phyloP scores from a whole-genome alignment of 2,113 vertebrate genomes.

The Calcarius ornatus region DNA sequence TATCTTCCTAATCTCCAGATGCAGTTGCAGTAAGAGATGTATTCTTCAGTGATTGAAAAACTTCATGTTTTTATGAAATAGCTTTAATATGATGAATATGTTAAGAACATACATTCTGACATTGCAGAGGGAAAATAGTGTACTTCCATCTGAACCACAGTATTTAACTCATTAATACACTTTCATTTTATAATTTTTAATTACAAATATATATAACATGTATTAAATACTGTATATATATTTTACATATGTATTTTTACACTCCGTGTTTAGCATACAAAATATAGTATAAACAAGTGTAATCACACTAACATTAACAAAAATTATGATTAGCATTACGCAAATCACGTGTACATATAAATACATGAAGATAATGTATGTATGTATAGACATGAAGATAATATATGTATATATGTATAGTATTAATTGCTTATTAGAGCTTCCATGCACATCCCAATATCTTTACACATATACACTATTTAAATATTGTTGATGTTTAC shows the following conservation, averaged over 20 bases:
- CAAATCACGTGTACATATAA: not conserved
- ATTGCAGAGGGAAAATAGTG: not conserved
- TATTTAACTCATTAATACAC: not conserved
- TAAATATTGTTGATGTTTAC: not conserved
- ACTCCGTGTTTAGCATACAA: not conserved
- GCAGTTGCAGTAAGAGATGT: not conserved
- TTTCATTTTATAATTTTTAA: not conserved
- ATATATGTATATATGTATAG: not conserved
- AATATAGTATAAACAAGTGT: not conserved
- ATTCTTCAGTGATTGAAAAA: not conserved
- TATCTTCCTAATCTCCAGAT: not conserved
- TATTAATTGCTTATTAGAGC: not conserved
- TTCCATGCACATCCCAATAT: not conserved
- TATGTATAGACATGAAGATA: not conserved
- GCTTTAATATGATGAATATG: not conserved
- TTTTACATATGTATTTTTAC: not conserved
- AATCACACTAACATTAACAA: not conserved
- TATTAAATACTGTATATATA: not conserved
- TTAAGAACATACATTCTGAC: not conserved
- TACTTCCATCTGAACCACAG: not conserved
- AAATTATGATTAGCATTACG: not conserved
- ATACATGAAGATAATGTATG: not conserved
- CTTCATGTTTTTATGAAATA: not conserved
- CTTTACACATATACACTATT: not conserved
- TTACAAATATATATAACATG: not conserved